Base-by-base conservation (phyloP, 2,113 vertebrate species). In the Poicephalus gulielmi region DNA sequence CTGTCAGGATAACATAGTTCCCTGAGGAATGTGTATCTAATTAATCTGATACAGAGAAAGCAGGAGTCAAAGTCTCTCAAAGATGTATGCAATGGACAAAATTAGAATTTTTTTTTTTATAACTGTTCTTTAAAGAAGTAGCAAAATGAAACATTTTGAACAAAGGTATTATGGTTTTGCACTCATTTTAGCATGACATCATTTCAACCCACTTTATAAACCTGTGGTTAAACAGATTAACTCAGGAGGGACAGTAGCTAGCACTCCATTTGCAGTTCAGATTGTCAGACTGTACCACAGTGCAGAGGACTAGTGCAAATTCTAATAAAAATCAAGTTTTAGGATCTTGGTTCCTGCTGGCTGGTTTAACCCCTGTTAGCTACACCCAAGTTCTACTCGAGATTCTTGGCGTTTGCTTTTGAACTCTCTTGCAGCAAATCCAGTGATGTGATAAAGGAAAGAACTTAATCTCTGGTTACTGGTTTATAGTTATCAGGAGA, bases 11-110 rank as follows among this genome's bases (percentile, higher is more conserved):
- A 92, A 33, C 53, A 33, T 63, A 67, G 63, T 85, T 94, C 80
- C 52, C 33, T 60, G 53, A 90, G 85, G 92, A 93, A 94, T 91
- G 90, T 88, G 10, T 87, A 28, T n/a, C 64, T 92, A 83, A 93
- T 92, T 94, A 94, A 75, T 50, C 23, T 59, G 39, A 76, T 91
- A 75, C 17, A 94, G 67, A 66, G 77, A 52, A 82, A 60, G 46
- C 53, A 75, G 83, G 88, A 71, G 39, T 74, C 30, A 73, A 75
- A 18, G 28, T 79, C 27, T 85, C 37, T 43, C n/a, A 83, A 80
- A 71, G 33, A 50, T 71, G 14, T 20, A 53, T 78, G 31, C 2
- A 41, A 2, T 50, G 59, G 28, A 25, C 60, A 67, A 70, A 76
- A 83, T 80, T 5, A 28, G 4, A 15, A 30, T 41, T 3, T 11